Evolutionary conservation across 2,113 vertebrate genomes (phyloP).

Genomic region (Morone chrysops): DNA sequence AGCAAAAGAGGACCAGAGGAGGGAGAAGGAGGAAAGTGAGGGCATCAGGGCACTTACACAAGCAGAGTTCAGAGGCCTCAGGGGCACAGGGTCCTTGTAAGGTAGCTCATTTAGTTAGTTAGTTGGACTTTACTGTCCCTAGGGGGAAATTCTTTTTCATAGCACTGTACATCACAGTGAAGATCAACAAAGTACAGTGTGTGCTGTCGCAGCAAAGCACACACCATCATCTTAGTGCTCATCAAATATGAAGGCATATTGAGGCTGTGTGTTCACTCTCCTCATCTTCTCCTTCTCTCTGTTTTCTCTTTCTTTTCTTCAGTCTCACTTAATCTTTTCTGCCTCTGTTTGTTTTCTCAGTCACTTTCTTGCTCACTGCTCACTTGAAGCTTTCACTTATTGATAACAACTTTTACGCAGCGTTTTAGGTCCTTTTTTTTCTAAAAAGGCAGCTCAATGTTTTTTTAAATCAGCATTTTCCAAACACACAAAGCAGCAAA

Average conservation of each 20-base stretch:
- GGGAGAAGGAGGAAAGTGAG: conserved; percentile 20
- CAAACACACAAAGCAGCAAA: background rate
- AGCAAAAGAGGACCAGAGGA: background rate
- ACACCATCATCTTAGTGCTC: too few species aligned
- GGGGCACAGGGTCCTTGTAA: conserved; percentile 67
- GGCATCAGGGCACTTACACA: conserved; percentile 84
- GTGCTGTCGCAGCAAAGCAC: too few species aligned
- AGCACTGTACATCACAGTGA: too few species aligned
- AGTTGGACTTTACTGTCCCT: too few species aligned
- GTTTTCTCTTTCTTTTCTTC: background rate
- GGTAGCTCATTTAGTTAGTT: conserved; percentile 66
- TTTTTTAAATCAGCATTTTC: too few species aligned
- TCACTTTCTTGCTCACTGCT: background rate
- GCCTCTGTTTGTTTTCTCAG: background rate
- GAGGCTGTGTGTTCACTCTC: conserved; percentile 49
- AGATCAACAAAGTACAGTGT: too few species aligned
- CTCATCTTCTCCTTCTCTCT: conserved; percentile 43
- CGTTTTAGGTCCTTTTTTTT: background rate
- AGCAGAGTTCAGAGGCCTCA: conserved; percentile 64
- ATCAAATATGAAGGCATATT: conserved; percentile 76
- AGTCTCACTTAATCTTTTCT: conserved; percentile 19
- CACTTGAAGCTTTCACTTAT: background rate
- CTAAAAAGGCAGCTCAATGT: background rate
- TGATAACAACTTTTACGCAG: background rate
- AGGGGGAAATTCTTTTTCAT: too few species aligned